Percentiles rank a stretch among this genome's conserved stretches.
Conservation (phyloP, 2,797 vertebrate genomes). For the Pipistrellus kuhlii region DNA sequence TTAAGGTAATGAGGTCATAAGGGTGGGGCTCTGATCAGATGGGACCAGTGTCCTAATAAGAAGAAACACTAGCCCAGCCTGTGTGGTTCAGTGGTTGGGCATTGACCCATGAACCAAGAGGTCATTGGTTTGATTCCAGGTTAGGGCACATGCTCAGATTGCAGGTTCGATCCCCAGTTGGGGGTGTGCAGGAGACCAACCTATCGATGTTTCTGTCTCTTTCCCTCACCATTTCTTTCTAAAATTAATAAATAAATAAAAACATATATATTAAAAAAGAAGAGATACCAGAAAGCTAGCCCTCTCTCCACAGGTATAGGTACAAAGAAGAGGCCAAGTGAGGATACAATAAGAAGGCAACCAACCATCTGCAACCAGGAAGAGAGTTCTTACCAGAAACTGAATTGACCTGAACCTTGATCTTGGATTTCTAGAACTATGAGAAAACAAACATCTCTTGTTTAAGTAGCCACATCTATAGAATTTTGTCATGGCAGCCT, state of each 20-base stretch:
- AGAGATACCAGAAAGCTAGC: not conserved
- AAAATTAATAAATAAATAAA: no score
- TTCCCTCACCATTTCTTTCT: not conserved
- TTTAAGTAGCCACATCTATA: not conserved
- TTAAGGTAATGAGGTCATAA: not conserved
- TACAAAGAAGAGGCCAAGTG: not conserved
- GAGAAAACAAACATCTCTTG: conserved; percentile 33
- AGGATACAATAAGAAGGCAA: not conserved
- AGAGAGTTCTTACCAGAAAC: not conserved
- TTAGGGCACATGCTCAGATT: not conserved
- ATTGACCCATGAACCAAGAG: not conserved
- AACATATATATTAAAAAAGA: not conserved
- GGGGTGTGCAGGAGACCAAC: not conserved
- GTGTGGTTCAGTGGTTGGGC: not conserved
- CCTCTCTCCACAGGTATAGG: not conserved
- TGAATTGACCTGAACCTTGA: not conserved
- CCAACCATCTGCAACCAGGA: not conserved
- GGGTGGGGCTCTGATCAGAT: not conserved
- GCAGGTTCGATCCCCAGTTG: not conserved
- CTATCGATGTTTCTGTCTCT: not conserved
- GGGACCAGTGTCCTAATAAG: not conserved
- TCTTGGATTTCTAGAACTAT: not conserved
- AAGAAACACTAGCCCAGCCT: not conserved
- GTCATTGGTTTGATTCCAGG: not conserved
- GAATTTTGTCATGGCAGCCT: not conserved